phyloP scores from a whole-genome alignment of 1,140 invertebrate species.

The Triops longicaudatus region DNA sequence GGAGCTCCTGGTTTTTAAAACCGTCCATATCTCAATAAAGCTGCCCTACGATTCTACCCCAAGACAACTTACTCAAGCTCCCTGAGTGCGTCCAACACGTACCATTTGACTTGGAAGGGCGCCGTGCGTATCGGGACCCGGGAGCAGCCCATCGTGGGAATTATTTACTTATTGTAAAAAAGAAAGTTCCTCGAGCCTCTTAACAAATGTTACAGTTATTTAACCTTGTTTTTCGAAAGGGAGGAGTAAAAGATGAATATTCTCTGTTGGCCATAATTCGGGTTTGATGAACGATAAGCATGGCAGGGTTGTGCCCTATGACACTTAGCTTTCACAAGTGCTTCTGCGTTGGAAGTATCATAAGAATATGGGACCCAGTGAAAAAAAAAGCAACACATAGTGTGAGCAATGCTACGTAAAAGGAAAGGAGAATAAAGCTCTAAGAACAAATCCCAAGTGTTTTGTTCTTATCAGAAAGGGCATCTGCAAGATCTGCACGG shows the following conservation, averaged over 20 bases:
- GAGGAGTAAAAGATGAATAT: neutral
- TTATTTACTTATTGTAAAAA: neutral
- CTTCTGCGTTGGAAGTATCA: neutral
- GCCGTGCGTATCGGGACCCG: neutral
- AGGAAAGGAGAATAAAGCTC: neutral
- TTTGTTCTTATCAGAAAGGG: neutral
- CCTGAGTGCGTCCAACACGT: neutral
- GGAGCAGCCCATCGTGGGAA: neutral
- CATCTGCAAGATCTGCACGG: conserved; percentile 10
- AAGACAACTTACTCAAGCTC: conserved; percentile 9
- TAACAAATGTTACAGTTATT: neutral
- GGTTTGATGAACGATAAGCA: neutral
- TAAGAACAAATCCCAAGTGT: neutral
- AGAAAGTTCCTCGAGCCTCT: neutral
- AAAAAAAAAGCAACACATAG: neutral
- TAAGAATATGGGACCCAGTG: neutral
- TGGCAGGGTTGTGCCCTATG: conserved; percentile 10
- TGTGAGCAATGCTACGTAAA: neutral
- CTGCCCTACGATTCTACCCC: neutral
- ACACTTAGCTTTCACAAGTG: conserved; percentile 12
- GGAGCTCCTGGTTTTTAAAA: neutral
- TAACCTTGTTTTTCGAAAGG: neutral
- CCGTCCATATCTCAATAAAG: neutral
- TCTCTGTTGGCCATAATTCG: conserved; percentile 5
- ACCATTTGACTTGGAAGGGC: neutral